Evolutionary conservation across 2,888 invertebrate genomes (phyloP), one percentile per base, ranked within the genome.

Genomic region (Tanytarsus gracilentus): DNA sequence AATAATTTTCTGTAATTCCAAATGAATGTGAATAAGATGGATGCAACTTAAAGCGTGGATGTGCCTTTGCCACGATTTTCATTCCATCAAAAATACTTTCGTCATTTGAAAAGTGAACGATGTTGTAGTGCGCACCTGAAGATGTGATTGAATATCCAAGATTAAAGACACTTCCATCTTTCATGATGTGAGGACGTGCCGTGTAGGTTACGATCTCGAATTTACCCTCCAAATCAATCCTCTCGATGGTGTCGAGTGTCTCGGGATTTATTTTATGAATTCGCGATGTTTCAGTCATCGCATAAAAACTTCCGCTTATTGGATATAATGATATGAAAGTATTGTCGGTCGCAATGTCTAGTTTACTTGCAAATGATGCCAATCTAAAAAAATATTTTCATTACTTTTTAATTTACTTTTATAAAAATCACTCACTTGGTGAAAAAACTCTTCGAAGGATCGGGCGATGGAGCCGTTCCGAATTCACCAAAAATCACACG

Each of bases 11-110:
- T 0, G 94, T 92, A 63, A 95, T 79, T 75, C 81, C 92, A 71
- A 95, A 96, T 2, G 91, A 89, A 69, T 96, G 96, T 88, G 92
- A 93, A 69, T 96, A 96, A 0, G 86, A 82, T 0, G 91, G 89
- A 74, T 88, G 82, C 36, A 91, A 72, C 29, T 82, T 77, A 90
- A 89, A 90, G 62, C 88, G 79, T 3, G 86, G 82, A 8, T 84
- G 84, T 63, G 90, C 72, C 2, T 79, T 77, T 3, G 84, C 86
- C 2, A 88, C 82, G 25, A 88, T 77, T 64, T 79, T 78, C 0
- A 86, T 86, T 64, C 80, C 76, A 64, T 83, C 80, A 67, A 88
- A 86, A 84, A 81, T 81, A 58, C 77, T 76, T n/a, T 69, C 68
- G 2, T 72, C 71, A 27, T 76, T 76, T 0, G 85, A 83, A 69